These are phyloP conservation scores for Neofelis nebulosa DNA, from an alignment of 2,113 vertebrate genomes.

Conservation along the genomic window DNA sequence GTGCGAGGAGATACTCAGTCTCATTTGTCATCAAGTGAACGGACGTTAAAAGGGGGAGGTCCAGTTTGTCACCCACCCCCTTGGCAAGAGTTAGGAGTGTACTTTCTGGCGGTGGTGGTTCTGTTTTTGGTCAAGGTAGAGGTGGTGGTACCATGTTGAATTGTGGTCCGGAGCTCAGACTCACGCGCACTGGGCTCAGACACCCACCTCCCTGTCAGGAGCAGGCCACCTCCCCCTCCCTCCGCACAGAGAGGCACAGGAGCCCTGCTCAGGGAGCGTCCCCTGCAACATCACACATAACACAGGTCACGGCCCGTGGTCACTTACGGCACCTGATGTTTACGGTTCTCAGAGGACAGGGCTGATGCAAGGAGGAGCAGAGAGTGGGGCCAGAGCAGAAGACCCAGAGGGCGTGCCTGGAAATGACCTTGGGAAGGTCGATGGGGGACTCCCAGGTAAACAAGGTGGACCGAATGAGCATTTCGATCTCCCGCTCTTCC, in stretches of 20 bases:
- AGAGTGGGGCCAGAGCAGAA: not conserved
- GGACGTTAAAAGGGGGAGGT: rapidly evolving
- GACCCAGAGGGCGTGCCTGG: rapidly evolving
- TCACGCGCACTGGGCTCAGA: not conserved
- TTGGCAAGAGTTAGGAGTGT: rapidly evolving
- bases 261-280: rapidly evolving
- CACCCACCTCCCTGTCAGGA: too few relatives aligned
- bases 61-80: not conserved
- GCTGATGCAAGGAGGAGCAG: too few relatives aligned
- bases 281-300: rapidly evolving
- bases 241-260: rapidly evolving
- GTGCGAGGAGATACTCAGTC: rapidly evolving
- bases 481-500: not conserved
- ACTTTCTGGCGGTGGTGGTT: rapidly evolving
- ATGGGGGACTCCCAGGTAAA: not conserved
- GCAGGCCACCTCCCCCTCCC: rapidly evolving
- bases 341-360: rapidly evolving
- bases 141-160: rapidly evolving
- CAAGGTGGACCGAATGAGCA: too few relatives aligned
- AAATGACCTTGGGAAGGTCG: not conserved
- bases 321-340: not conserved
- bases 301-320: rapidly evolving
- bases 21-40: rapidly evolving
- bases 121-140: not conserved
- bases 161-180: not conserved